Conservation (phyloP, 2,113 vertebrate species). For the Delphinus delphis region DNA sequence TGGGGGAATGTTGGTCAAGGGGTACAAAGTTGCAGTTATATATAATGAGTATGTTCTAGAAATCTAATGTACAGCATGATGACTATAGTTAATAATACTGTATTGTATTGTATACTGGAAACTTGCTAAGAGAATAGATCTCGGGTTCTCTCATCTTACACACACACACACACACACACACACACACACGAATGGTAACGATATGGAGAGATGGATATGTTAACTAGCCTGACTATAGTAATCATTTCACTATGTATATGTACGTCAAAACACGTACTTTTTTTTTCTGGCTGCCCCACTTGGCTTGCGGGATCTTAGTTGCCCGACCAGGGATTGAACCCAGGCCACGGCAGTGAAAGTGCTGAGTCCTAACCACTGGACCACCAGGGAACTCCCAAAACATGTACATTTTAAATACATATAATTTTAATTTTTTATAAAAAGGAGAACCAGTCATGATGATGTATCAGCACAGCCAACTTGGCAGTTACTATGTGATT, state of each 20-base stretch:
- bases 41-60: background rate
- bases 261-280: background rate
- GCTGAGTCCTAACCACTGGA: background rate
- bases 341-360: background rate
- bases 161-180: background rate
- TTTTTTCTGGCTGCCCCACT: background rate
- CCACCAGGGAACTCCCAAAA: background rate
- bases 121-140: background rate
- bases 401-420: background rate
- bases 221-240: background rate
- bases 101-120: background rate
- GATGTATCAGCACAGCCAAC: background rate
- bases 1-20: background rate
- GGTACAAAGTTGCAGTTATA: background rate
- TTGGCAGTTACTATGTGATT: background rate
- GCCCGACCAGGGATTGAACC: background rate
- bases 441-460: conserved; percentile 21
- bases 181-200: background rate
- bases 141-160: background rate
- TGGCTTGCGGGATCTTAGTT: background rate
- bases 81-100: background rate
- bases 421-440: background rate
- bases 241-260: background rate
- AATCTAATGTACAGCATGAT: background rate
- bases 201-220: background rate